These are phyloP conservation scores for Agapostemon virescens DNA, from an alignment of 2,888 invertebrate genomes.

Conservation along the genomic window DNA sequence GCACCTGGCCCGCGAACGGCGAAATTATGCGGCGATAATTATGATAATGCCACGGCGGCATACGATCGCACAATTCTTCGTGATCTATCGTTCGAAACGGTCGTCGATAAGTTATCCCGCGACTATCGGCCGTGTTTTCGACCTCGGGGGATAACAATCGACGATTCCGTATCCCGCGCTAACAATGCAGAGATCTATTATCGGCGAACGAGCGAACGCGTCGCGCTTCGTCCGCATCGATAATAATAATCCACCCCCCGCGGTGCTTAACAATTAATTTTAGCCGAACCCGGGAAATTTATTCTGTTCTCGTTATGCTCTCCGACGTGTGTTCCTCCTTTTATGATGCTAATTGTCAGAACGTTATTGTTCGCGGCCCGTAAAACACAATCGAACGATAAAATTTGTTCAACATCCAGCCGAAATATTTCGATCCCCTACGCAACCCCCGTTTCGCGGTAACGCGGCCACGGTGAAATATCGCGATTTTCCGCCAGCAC, in stretches of 20 bases:
- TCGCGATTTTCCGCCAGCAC: slow-evolving; percentile 22
- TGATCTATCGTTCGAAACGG: slow-evolving; percentile 21
- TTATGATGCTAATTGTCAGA: slow-evolving; percentile 60
- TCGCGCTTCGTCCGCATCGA: slow-evolving; percentile 7
- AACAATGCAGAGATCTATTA: slow-evolving; percentile 41
- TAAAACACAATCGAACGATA: slow-evolving; percentile 56
- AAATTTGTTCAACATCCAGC: slow-evolving; percentile 56
- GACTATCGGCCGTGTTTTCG: not conserved
- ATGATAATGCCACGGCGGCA: not conserved
- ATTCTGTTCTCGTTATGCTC: slow-evolving; percentile 60
- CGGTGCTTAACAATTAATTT: slow-evolving; percentile 41
- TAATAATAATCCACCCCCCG: not conserved
- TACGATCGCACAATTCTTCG: slow-evolving; percentile 26
- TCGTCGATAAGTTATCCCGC: slow-evolving; percentile 39
- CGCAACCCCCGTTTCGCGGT: not conserved
- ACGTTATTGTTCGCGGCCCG: slow-evolving; percentile 52
- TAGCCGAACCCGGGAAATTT: slow-evolving; percentile 44
- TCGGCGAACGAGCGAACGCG: slow-evolving; percentile 6
- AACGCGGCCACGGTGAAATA: slow-evolving; percentile 33
- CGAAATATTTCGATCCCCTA: slow-evolving; percentile 47
- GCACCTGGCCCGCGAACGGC: not conserved
- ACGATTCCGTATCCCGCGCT: slow-evolving; percentile 19
- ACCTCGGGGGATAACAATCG: slow-evolving; percentile 41
- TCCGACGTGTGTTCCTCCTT: slow-evolving; percentile 54
- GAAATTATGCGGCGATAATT: not conserved